phyloP scores from a whole-genome alignment of 2,113 vertebrate genomes.

The Oxyruncus cristatus region DNA sequence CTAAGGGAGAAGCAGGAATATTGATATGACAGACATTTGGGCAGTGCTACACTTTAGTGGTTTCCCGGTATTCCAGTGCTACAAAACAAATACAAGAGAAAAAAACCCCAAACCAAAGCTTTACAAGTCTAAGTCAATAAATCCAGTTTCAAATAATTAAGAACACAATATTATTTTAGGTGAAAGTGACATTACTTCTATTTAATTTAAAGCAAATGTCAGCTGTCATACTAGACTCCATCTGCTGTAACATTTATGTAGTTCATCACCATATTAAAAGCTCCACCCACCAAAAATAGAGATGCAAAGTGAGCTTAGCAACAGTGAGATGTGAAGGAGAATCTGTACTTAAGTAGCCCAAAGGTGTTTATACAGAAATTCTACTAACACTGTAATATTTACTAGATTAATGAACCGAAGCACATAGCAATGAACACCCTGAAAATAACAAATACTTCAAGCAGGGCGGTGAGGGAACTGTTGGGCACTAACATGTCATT shows the following conservation, averaged over 20 bases:
- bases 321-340: constrained; percentile 73
- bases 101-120: neutral
- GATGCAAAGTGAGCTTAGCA: constrained; percentile 77
- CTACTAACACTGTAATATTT: neutral
- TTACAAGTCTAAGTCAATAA: neutral
- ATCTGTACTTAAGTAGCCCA: neutral
- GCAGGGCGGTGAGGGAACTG: constrained; percentile 13
- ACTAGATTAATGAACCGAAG: constrained; percentile 14
- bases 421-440: neutral
- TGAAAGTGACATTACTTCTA: constrained; percentile 43
- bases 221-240: constrained; percentile 77
- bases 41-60: constrained; percentile 19
- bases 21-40: constrained; percentile 45
- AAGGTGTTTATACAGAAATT: neutral
- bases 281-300: constrained; percentile 65
- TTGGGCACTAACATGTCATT: neutral
- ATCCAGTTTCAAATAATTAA: neutral
- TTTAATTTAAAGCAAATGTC: constrained; percentile 55
- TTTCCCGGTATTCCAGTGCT: constrained; percentile 57
- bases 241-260: constrained; percentile 55
- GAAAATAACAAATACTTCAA: neutral
- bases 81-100: constrained; percentile 51
- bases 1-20: constrained; percentile 70
- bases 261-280: constrained; percentile 54
- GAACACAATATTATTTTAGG: neutral